These are phyloP conservation scores for Leptodactylus fuscus DNA, from an alignment of 2,113 vertebrate genomes.

Conservation along the genomic window DNA sequence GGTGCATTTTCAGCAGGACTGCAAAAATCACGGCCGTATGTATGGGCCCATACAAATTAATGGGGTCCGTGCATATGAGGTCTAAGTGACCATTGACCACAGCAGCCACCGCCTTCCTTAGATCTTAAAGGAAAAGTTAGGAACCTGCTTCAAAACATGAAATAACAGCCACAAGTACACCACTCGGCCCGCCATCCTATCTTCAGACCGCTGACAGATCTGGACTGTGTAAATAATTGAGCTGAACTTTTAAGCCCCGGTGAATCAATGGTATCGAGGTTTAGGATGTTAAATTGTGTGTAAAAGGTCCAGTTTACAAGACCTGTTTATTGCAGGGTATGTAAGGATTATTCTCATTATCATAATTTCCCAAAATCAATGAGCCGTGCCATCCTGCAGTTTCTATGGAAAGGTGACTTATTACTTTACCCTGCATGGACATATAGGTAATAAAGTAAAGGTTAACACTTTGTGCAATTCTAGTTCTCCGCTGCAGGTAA, in stretches of 20 bases:
- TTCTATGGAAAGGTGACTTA: conserved; percentile 17
- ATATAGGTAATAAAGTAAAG: conserved; percentile 8
- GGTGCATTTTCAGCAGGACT: too few relatives aligned
- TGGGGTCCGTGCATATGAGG: too few relatives aligned
- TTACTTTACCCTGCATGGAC: neutral
- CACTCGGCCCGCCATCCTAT: neutral
- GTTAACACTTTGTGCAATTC: neutral
- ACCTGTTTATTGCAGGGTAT: conserved; percentile 22
- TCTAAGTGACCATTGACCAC: neutral
- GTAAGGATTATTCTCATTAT: conserved; percentile 32
- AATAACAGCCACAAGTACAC: too few relatives aligned
- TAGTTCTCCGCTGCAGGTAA: too few relatives aligned
- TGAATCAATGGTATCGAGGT: neutral
- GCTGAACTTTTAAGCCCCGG: neutral
- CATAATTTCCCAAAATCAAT: conserved; percentile 15
- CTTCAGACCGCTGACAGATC: neutral
- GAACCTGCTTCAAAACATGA: neutral
- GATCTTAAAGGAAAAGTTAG: neutral
- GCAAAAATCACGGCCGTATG: too few relatives aligned
- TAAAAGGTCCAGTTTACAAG: conserved; percentile 22
- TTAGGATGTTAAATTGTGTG: conserved; percentile 37
- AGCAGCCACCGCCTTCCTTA: neutral
- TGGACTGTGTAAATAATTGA: conserved; percentile 8
- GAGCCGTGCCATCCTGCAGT: neutral
- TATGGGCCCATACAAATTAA: too few relatives aligned